Percentiles rank a stretch among this genome's conserved stretches.
Conservation (phyloP, 1,140 invertebrate species). For the Drosophila busckii region DNA sequence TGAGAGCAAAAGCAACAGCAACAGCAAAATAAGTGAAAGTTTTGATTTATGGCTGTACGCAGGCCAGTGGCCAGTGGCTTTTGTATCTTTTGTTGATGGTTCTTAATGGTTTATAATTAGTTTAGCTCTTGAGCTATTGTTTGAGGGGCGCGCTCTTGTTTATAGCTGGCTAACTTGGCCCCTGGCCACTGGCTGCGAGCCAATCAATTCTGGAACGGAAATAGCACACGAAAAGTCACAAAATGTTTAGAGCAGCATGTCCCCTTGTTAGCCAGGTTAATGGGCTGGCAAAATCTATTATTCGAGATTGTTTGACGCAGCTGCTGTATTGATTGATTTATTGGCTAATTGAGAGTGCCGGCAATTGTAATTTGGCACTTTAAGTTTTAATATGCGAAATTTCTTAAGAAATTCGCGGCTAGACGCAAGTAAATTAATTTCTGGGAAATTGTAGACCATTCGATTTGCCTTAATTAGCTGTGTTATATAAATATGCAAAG, state of each 20-base stretch:
- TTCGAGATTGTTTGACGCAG: conserved; percentile 17
- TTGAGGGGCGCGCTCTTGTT: conserved; percentile 14
- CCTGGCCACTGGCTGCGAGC: conserved; percentile 40
- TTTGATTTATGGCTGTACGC: conserved; percentile 60
- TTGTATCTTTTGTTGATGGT: conserved; percentile 37
- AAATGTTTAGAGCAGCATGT: conserved; percentile 3
- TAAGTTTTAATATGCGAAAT: no score
- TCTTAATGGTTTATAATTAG: conserved; percentile 60
- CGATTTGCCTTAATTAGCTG: no score
- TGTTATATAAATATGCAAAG: not conserved
- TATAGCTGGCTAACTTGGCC: conserved; percentile 26
- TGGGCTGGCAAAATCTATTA: conserved; percentile 21
- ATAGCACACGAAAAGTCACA: conserved; percentile 38
- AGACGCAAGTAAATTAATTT: no score
- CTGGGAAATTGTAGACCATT: no score
- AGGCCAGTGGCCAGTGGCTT: conserved; percentile 20
- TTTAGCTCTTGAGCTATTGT: conserved; percentile 26
- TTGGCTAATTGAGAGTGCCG: conserved; percentile 25
- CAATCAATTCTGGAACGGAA: conserved; percentile 70
- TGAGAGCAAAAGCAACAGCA: not conserved
- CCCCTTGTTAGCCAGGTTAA: conserved; percentile 30
- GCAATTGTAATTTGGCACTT: no score
- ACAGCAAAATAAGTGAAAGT: conserved; percentile 53
- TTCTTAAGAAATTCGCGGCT: no score
- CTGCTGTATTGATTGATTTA: conserved; percentile 21